Evolutionary conservation across 2,797 vertebrate genomes (phyloP).

Genomic region (Serranus cabrilla): DNA sequence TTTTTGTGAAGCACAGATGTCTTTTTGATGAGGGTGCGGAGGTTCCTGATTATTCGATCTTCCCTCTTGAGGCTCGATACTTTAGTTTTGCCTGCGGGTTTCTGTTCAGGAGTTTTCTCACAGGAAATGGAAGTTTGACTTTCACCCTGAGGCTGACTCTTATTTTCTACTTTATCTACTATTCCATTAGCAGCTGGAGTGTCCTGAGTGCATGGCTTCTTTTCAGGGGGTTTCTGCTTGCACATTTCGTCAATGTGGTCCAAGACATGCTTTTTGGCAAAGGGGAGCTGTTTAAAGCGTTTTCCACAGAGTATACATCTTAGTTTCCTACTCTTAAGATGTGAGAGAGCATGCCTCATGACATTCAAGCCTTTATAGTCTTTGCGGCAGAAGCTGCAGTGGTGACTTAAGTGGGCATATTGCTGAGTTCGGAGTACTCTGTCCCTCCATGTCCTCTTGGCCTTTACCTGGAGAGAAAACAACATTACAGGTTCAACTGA

Average conservation of each 20-base stretch:
- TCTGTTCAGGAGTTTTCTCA: constrained; percentile 34
- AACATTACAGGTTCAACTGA: not conserved
- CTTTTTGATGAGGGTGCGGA: constrained; percentile 78
- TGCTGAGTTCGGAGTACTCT: constrained; percentile 58
- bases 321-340: constrained; percentile 85
- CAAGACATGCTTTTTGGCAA: constrained; percentile 92
- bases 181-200: constrained; percentile 63
- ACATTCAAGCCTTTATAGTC: constrained; percentile 93
- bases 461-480: constrained; percentile 56
- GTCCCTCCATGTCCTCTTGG: constrained; percentile 65
- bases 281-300: constrained; percentile 85
- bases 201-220: constrained; percentile 10
- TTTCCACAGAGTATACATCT: constrained; percentile 93
- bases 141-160: constrained; percentile 20
- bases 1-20: constrained; percentile 64
- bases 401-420: constrained; percentile 81
- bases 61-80: constrained; percentile 66
- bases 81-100: constrained; percentile 47
- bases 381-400: constrained; percentile 92
- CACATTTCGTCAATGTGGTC: constrained; percentile 92
- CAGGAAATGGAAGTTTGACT: constrained; percentile 11
- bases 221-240: constrained; percentile 55
- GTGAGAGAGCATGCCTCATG: constrained; percentile 93
- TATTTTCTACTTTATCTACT: constrained; percentile 14
- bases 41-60: constrained; percentile 78